Percentiles rank a stretch among this genome's conserved stretches.
phyloP scores from a whole-genome alignment of 2,113 vertebrate species.

The Apaloderma vittatum region DNA sequence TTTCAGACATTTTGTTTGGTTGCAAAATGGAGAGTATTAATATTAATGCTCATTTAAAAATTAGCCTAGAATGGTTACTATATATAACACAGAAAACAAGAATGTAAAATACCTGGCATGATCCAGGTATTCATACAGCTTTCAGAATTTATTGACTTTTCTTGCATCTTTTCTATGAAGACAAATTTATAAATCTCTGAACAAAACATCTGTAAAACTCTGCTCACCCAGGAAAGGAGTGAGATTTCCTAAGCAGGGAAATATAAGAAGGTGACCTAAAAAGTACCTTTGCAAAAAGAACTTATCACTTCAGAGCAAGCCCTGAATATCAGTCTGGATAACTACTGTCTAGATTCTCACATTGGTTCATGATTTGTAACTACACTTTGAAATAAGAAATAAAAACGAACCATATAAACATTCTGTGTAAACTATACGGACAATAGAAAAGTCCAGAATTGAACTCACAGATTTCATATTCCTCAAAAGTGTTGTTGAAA shows the following conservation, averaged over 20 bases:
- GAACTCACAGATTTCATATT: background rate
- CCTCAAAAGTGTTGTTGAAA: background rate
- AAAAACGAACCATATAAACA: background rate
- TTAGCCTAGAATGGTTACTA: background rate
- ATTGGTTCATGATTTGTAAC: background rate
- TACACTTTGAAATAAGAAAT: background rate
- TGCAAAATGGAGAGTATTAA: background rate
- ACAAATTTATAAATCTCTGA: background rate
- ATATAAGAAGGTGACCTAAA: background rate
- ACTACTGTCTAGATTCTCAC: background rate
- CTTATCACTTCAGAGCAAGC: background rate
- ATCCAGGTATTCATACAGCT: background rate
- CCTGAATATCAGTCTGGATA: background rate
- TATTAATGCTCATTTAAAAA: background rate
- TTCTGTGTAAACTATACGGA: background rate
- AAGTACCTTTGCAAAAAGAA: background rate
- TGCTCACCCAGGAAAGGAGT: background rate
- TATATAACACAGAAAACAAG: background rate
- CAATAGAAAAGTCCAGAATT: background rate
- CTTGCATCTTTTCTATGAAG: background rate
- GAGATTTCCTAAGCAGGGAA: background rate
- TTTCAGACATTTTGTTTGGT: conserved; percentile 4
- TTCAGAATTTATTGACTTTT: background rate
- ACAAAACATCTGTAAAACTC: background rate
- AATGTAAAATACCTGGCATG: background rate